Evolutionary conservation across 92 coral and sea anemone species (phyloP).

Genomic region (Umimayanthus chanpuru): DNA sequence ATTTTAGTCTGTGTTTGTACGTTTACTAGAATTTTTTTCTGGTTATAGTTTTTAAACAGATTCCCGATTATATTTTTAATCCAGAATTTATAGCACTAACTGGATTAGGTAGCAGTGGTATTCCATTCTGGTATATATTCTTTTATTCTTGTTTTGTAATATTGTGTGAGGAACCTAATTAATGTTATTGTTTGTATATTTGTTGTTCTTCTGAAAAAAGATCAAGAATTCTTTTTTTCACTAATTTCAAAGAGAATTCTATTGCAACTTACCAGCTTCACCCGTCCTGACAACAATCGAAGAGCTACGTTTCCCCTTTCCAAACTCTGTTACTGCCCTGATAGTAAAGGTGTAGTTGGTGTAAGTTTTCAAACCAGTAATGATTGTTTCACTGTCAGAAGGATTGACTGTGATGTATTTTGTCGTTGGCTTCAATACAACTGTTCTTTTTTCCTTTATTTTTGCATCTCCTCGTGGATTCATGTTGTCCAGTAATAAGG

Average conservation of each 20-base stretch:
- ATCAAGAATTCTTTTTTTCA: no score
- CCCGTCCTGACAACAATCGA: neutral
- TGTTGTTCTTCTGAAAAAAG: neutral
- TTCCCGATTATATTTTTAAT: no score
- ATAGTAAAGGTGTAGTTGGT: neutral
- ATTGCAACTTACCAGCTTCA: conserved; percentile 4
- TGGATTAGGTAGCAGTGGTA: no score
- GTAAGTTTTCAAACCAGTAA: neutral
- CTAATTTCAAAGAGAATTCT: neutral
- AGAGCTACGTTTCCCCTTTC: neutral
- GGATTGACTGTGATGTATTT: neutral
- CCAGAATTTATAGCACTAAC: no score
- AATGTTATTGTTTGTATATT: no score
- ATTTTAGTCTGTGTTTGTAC: no score
- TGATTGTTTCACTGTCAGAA: neutral
- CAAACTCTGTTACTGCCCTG: neutral
- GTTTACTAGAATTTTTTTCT: no score
- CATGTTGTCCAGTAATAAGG: neutral
- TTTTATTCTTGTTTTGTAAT: no score
- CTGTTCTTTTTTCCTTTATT: neutral
- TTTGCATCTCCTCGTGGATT: neutral
- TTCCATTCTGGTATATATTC: no score
- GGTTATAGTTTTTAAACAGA: no score
- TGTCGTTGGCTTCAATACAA: neutral
- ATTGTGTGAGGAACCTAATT: no score